These are phyloP conservation scores for Euglossa dilemma DNA, from an alignment of 1,140 invertebrate species.

Conservation along the genomic window DNA sequence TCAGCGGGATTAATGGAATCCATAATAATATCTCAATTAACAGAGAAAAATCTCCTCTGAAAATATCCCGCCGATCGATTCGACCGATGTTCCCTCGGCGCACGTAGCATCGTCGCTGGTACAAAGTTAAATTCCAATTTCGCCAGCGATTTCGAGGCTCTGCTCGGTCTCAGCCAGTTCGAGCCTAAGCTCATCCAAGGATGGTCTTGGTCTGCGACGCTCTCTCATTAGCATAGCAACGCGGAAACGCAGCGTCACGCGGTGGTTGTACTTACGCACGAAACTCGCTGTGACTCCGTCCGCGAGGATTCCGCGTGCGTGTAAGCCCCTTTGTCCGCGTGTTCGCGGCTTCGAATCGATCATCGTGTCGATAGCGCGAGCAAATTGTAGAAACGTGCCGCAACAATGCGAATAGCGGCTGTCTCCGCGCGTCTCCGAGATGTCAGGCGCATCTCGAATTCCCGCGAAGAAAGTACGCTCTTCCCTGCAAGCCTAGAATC, in stretches of 20 bases:
- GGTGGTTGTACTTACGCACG: slow-evolving; percentile 56
- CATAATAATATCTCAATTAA: no score
- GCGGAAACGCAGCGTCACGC: slow-evolving; percentile 61
- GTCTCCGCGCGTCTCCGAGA: slow-evolving; percentile 24
- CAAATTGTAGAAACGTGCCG: slow-evolving; percentile 59
- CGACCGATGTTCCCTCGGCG: background rate
- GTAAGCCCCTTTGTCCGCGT: background rate
- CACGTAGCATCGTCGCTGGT: background rate
- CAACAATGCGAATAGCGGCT: slow-evolving; percentile 56
- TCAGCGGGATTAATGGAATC: no score
- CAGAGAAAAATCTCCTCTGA: no score
- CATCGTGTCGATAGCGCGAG: slow-evolving; percentile 51
- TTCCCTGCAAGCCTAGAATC: background rate
- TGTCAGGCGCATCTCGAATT: slow-evolving; percentile 37
- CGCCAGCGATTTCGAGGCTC: slow-evolving; percentile 14
- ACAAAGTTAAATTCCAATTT: background rate
- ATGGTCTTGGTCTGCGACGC: slow-evolving; percentile 58
- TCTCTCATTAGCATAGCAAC: slow-evolving; percentile 74
- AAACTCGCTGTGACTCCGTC: slow-evolving; percentile 35
- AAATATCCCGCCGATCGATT: no score
- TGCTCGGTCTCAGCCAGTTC: slow-evolving; percentile 18
- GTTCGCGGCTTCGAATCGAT: slow-evolving; percentile 53
- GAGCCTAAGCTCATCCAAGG: slow-evolving; percentile 52
- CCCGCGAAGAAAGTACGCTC: slow-evolving; percentile 16
- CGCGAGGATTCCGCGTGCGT: slow-evolving; percentile 6